Evolutionary conservation across 2,797 vertebrate species (phyloP).

Genomic region (Petrocephalus schoutedeni): DNA sequence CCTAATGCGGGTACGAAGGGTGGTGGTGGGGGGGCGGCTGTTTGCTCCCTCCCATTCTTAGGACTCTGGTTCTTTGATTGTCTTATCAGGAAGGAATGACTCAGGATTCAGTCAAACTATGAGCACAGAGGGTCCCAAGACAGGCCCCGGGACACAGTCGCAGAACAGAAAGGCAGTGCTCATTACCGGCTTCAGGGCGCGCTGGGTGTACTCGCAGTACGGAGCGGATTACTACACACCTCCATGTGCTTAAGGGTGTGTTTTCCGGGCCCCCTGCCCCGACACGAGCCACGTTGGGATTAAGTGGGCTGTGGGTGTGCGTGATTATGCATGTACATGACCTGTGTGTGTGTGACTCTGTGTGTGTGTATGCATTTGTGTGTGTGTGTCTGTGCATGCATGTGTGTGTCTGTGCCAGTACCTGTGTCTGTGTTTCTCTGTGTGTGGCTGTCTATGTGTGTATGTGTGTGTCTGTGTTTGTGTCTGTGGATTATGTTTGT

Average conservation of each 20-base stretch:
- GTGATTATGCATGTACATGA: not conserved
- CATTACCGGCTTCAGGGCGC: not conserved
- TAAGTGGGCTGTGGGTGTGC: not conserved
- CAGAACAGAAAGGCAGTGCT: not conserved
- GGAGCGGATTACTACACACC: not conserved
- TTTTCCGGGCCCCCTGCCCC: conserved; percentile 32
- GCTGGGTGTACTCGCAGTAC: not conserved
- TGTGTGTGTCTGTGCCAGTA: too few relatives aligned
- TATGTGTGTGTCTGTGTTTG: not conserved
- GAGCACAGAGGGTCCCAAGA: not conserved
- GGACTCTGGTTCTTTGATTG: conserved; percentile 35
- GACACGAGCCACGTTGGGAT: conserved; percentile 11
- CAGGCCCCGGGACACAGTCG: not conserved
- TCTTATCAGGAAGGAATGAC: conserved; percentile 52
- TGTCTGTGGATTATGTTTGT: not conserved
- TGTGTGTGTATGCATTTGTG: conserved; percentile 7
- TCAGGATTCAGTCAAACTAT: not conserved
- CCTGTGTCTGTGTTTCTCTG: too few relatives aligned
- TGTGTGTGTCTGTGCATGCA: too few relatives aligned
- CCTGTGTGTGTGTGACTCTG: not conserved
- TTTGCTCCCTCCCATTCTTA: conserved; percentile 31
- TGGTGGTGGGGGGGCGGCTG: not conserved
- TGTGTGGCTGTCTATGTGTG: not conserved
- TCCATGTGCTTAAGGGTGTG: not conserved
- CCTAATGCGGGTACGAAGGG: conserved; percentile 63